Evolutionary conservation across 2,888 invertebrate species (phyloP).

Genomic region (Callyntrura guangdongensis): DNA sequence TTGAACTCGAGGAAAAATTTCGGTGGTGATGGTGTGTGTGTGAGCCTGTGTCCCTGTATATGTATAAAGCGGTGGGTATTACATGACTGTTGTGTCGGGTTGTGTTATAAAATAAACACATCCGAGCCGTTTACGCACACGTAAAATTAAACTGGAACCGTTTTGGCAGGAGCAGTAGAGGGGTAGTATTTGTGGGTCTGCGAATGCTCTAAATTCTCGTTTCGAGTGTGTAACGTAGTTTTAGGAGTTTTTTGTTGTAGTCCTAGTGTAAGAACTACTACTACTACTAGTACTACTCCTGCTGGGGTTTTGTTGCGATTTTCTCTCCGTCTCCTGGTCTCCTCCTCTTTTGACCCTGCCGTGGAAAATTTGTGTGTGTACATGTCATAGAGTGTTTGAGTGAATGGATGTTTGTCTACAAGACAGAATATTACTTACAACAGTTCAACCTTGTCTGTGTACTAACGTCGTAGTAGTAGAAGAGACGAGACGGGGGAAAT

Average conservation of each 20-base stretch:
- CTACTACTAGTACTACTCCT: not conserved
- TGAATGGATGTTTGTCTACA: not conserved
- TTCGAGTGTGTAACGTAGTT: too few species aligned
- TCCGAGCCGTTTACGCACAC: constrained; percentile 11
- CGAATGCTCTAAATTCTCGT: too few species aligned
- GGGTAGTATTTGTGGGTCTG: not conserved
- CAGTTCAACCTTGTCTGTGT: not conserved
- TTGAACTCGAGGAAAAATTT: constrained; percentile 21
- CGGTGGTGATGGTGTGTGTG: too few species aligned
- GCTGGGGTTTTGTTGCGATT: not conserved
- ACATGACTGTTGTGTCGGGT: not conserved
- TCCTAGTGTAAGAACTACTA: not conserved
- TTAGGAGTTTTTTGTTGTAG: not conserved
- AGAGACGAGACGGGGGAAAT: constrained; percentile 13
- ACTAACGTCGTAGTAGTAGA: not conserved
- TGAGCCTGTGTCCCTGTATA: not conserved
- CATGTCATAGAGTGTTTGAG: not conserved
- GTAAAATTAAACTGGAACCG: constrained; percentile 1
- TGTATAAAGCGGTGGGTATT: not conserved
- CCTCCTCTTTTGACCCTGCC: not conserved
- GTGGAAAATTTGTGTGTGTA: not conserved
- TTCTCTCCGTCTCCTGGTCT: not conserved
- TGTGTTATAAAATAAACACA: constrained; percentile 9
- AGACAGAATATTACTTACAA: not conserved
- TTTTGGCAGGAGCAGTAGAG: constrained; percentile 1